These are phyloP conservation scores for Chaenodraco wilsoni DNA, from an alignment of 2,797 vertebrate species.

Conservation along the genomic window DNA sequence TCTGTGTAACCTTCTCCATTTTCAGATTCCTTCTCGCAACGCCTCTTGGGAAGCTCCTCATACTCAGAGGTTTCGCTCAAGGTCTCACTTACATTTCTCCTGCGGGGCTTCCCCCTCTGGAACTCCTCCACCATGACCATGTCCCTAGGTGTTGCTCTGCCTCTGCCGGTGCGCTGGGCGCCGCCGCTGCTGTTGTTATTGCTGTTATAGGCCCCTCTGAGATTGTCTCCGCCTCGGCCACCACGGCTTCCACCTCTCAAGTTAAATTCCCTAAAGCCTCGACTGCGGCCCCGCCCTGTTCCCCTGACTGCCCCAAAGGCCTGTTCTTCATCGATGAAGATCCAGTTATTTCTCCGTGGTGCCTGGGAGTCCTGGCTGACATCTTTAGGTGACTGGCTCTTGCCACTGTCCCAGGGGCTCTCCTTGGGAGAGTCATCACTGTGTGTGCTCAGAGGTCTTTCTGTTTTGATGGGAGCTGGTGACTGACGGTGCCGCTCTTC, in stretches of 20 bases:
- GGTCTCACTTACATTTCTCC: conserved; percentile 94
- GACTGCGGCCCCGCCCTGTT: conserved; percentile 87
- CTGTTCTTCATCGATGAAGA: conserved; percentile 97
- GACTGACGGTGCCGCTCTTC: conserved; percentile 74
- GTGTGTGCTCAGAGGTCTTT: conserved; percentile 78
- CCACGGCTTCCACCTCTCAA: conserved; percentile 85
- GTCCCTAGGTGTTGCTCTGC: conserved; percentile 86
- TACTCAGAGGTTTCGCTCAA: conserved; percentile 96
- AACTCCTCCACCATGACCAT: conserved; percentile 89
- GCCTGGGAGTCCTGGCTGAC: conserved; percentile 79
- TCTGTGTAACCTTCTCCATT: conserved; percentile 86
- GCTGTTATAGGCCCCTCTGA: conserved; percentile 72
- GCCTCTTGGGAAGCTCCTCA: conserved; percentile 96
- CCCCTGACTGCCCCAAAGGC: conserved; percentile 91
- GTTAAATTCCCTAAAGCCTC: conserved; percentile 92
- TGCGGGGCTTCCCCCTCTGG: conserved; percentile 89
- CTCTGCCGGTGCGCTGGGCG: conserved; percentile 82
- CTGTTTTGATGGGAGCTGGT: conserved; percentile 75
- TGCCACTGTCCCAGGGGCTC: conserved; percentile 83
- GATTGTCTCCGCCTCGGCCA: conserved; percentile 68
- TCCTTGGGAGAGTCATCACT: conserved; percentile 83
- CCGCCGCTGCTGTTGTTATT: conserved; percentile 59
- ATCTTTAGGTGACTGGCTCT: conserved; percentile 81
- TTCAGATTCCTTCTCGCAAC: conserved; percentile 90
- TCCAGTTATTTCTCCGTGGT: conserved; percentile 95